Conservation (phyloP, 1,140 invertebrate species). For the Melitaea cinxia region DNA sequence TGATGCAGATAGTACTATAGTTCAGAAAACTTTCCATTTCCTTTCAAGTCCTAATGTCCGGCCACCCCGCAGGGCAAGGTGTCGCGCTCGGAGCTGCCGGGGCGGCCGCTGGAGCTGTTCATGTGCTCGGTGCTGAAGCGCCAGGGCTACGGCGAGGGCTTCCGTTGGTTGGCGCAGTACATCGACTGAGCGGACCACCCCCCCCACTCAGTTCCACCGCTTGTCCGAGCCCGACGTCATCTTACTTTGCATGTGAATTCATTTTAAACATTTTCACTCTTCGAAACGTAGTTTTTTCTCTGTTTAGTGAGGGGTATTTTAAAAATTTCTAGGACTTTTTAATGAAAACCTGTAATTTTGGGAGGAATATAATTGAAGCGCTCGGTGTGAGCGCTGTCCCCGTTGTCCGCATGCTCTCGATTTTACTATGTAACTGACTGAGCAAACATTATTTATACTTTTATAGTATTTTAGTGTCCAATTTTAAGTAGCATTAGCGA, state of each 20-base stretch:
- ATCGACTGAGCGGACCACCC: conserved; percentile 88
- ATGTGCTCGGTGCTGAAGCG: conserved; percentile 99
- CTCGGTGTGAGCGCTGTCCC: too few relatives aligned
- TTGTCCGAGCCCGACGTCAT: conserved; percentile 14
- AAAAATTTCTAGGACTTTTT: conserved; percentile 4
- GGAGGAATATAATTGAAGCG: too few relatives aligned
- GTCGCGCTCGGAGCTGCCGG: conserved; percentile 92
- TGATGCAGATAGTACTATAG: too few relatives aligned
- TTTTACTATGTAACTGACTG: conserved; percentile 2
- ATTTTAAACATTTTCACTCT: conserved; percentile 11
- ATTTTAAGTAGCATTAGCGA: neutral
- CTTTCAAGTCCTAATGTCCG: too few relatives aligned
- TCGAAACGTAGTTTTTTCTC: neutral
- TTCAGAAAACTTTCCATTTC: too few relatives aligned
- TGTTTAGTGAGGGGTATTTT: neutral
- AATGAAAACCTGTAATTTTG: neutral
- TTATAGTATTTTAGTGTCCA: conserved; percentile 20
- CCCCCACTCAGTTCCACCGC: conserved; percentile 25
- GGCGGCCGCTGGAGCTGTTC: conserved; percentile 98
- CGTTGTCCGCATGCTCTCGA: conserved; percentile 17
- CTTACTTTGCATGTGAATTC: conserved; percentile 2
- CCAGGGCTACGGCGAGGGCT: conserved; percentile 99
- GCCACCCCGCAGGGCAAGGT: conserved; percentile 98
- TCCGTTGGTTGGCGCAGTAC: conserved; percentile 99
- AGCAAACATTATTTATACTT: conserved; percentile 22